Evolutionary conservation across 2,797 vertebrate genomes (phyloP), one percentile per base, ranked within the genome.

Genomic region (Oryzias dopingdopingensis): DNA sequence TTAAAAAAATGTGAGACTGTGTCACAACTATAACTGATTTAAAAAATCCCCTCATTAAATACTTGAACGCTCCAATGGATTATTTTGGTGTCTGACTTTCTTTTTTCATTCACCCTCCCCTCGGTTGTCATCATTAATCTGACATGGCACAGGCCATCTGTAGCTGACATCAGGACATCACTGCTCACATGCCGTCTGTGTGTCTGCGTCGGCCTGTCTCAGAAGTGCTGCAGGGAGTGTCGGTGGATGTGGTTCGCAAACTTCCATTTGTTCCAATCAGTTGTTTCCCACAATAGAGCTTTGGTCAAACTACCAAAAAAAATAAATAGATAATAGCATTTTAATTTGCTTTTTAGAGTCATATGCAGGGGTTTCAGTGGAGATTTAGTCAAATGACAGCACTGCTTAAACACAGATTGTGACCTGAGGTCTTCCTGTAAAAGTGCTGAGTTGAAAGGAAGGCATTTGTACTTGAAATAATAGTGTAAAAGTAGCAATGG

Each of bases 101-200:
- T 7, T 24, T 26, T 57, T 17, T 56, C 44, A 50, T 56, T 42
- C 54, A 24, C 46, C 42, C 40, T 5, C 20, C 48, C 14, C 54
- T 57, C 50, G 57, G 67, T 43, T 50, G n/a, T 63, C 40, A 12
- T 42, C 51, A 76, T 83, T 79, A 79, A 82, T 85, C 48, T 74
- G 76, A 42, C 63, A 45, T 77, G 78, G 62, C 76, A 65, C 26
- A 12, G 49, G 72, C 81, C 84, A 86, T 81, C 84, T 82, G 86
- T 59, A 69, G 71, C 59, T 75, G 82, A 81, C 76, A 88, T 84
- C 73, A 75, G 78, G 75, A 84, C 81, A 77, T 84, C 70, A 56
- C 67, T 77, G 84, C 77, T 84, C 75, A 77, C 62, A 81, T 67
- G 64, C 59, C 42, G 62, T 72, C 72, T 76, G 74, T 63, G 65